These are phyloP conservation scores for Porites cylindrica DNA, from an alignment of 92 coral and sea anemone genomes.

Conservation along the genomic window DNA sequence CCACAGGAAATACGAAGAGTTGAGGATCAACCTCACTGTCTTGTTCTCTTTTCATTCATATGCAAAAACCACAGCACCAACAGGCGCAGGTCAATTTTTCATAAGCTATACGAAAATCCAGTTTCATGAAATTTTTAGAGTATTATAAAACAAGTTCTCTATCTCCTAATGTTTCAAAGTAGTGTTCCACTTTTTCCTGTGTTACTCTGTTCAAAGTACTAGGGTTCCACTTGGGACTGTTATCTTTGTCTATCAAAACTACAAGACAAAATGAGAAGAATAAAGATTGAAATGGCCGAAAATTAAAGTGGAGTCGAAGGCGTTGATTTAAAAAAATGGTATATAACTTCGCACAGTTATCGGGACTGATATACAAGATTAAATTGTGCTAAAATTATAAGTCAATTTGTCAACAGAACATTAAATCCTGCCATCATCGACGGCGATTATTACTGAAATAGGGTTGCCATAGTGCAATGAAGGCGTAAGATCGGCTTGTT, in stretches of 20 bases:
- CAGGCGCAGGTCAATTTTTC: not conserved
- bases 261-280: constrained; percentile 23
- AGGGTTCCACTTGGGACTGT: constrained; percentile 92
- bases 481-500: too few relatives aligned
- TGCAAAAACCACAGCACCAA: not conserved
- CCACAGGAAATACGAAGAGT: too few relatives aligned
- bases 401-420: too few relatives aligned
- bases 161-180: constrained; percentile 86
- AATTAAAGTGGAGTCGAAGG: not conserved
- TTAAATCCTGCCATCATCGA: too few relatives aligned
- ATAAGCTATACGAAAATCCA: not conserved
- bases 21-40: not conserved
- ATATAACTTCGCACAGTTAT: too few relatives aligned
- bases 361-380: too few relatives aligned
- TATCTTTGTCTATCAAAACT: constrained; percentile 95
- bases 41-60: not conserved
- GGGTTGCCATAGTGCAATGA: too few relatives aligned
- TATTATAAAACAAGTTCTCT: constrained; percentile 80
- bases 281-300: not conserved
- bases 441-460: too few relatives aligned
- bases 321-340: not conserved
- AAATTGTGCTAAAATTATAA: too few relatives aligned
- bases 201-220: constrained; percentile 77
- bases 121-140: not conserved
- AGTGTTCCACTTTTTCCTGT: constrained; percentile 82